Conservation (phyloP, 2,113 vertebrate genomes). For the Tragelaphus imberbis region DNA sequence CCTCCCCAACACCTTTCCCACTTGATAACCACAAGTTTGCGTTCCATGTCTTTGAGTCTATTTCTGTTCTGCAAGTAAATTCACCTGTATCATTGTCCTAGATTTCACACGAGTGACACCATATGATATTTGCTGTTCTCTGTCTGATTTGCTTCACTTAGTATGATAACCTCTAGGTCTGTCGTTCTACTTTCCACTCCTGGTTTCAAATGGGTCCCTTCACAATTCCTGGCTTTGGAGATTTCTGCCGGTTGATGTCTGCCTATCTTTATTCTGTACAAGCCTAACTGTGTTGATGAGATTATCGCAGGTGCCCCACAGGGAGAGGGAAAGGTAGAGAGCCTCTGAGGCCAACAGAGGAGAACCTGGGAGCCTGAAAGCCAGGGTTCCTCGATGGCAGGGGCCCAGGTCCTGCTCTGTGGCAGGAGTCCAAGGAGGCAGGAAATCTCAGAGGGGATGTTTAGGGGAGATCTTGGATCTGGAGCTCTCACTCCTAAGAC, state of each 20-base stretch:
- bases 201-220: not conserved
- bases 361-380: not conserved
- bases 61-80: not conserved
- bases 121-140: not conserved
- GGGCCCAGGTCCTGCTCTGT: not conserved
- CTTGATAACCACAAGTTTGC: not conserved
- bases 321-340: not conserved
- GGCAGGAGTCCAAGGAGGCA: not conserved
- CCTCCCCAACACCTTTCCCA: not conserved
- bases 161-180: not conserved
- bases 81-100: not conserved
- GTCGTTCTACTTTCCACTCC: not conserved
- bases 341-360: not conserved
- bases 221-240: not conserved
- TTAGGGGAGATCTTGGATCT: not conserved
- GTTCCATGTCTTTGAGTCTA: not conserved
- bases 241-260: not conserved
- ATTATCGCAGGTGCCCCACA: not conserved
- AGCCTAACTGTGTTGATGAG: not conserved
- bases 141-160: not conserved
- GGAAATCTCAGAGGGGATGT: not conserved
- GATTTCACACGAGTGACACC: not conserved
- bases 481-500: not conserved
- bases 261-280: not conserved
- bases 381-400: not conserved